Base-by-base conservation (phyloP, 2,888 invertebrate genomes). In the Antheraea assamensis region DNA sequence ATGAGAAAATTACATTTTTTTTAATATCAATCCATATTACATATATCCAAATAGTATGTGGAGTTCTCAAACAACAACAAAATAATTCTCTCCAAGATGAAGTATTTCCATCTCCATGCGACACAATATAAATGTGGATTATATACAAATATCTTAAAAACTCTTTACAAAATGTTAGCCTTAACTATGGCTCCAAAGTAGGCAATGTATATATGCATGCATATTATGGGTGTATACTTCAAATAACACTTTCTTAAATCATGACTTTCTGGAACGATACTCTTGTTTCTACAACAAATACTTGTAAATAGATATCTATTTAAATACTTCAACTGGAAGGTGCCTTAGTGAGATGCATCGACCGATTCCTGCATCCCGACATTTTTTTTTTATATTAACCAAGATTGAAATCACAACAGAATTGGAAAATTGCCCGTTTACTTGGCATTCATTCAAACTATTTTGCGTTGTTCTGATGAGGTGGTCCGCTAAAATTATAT, bases 401-500 rank as follows among this genome's bases (percentile, higher is more conserved):
- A 79, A 81, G 78, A 83, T 82, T 81, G 81, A 83, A 86, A 85
- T 81, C 81, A 35, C 76, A 76, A 76, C 81, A 82, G 71, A 77
- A 85, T 88, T 88, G 88, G 87, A 88, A 83, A 85, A 84, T 80
- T 87, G 87, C 86, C 86, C 83, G 84, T 85, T 85, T 84, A 81
- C 83, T 91, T 92, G 91, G 92, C 91, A 89, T 81, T 80, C 73
- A 85, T 88, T 90, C 92, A 92, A 91, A 85, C 77, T 84, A 86
- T 89, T 90, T 85, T 90, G 89, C 91, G 91, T 85, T 87, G 86
- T 87, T 87, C 80, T 82, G 82, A 82, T 83, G 82, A 85, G 83
- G 84, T 83, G 83, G 80, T 86, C 80, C 83, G 85, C 87, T 87
- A 85, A 88, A 90, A 87, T 87, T 83, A 86, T 87, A 85, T 85